Evolutionary conservation across 2,797 vertebrate species (phyloP).

Genomic region (Ctenopoma kingsleyae): DNA sequence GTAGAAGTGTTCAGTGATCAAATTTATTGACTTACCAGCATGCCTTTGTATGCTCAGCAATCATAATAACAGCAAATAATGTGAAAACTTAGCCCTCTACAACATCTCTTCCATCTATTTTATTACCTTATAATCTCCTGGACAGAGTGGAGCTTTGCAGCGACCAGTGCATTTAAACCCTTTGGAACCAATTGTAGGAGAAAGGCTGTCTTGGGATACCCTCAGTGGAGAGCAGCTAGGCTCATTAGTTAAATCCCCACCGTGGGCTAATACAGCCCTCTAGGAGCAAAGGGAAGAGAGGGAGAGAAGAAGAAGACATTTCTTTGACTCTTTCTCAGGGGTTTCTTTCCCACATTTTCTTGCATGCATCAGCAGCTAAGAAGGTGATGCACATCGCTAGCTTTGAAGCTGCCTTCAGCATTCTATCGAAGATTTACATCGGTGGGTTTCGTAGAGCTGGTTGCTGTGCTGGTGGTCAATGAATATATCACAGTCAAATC

Average conservation of each 20-base stretch:
- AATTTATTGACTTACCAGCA: conserved; percentile 34
- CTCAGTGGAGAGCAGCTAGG: conserved; percentile 86
- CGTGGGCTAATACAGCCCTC: conserved; percentile 85
- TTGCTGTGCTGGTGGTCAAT: conserved; percentile 56
- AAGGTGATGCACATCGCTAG: conserved; percentile 71
- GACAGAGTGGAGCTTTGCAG: conserved; percentile 82
- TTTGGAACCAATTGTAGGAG: conserved; percentile 90
- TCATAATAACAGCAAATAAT: conserved; percentile 75
- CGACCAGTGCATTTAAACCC: conserved; percentile 85
- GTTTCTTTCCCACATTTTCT: conserved; percentile 83
- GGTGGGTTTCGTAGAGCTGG: conserved; percentile 18
- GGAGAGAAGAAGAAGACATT: conserved; percentile 80
- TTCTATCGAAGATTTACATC: conserved; percentile 53
- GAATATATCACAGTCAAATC: conserved; percentile 25
- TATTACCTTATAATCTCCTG: conserved; percentile 84
- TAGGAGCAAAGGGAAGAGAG: conserved; percentile 78
- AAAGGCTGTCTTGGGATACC: conserved; percentile 87
- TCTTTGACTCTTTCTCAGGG: conserved; percentile 82
- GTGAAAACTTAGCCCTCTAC: conserved; percentile 57
- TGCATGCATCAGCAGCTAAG: conserved; percentile 86
- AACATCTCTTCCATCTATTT: conserved; percentile 81
- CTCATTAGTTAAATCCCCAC: conserved; percentile 90
- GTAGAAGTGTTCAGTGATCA: conserved; percentile 1
- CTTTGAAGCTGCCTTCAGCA: conserved; percentile 69
- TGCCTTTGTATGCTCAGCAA: conserved; percentile 40